These are phyloP conservation scores for Tiphia femorata DNA, from an alignment of 2,888 invertebrate genomes.

Conservation along the genomic window DNA sequence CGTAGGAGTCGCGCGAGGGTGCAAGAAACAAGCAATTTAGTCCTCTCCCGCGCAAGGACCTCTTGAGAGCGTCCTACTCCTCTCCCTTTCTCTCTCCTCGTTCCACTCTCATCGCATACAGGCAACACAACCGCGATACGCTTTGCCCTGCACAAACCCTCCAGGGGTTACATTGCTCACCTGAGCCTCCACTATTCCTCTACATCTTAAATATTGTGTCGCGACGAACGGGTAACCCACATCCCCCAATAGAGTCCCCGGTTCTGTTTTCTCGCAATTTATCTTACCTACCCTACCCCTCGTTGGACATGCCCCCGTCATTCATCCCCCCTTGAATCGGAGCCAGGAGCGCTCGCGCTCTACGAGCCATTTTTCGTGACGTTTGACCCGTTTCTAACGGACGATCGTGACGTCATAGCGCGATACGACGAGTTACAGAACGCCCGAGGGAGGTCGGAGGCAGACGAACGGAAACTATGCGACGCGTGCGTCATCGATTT, in stretches of 20 bases:
- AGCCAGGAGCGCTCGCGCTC: conserved; percentile 36
- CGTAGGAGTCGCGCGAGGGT: conserved; percentile 14
- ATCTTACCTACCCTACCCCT: too few relatives aligned
- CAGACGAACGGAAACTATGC: too few relatives aligned
- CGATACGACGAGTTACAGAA: too few relatives aligned
- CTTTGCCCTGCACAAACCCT: too few relatives aligned
- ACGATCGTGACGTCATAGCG: conserved; percentile 52
- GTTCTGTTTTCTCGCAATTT: neutral
- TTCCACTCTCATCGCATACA: neutral
- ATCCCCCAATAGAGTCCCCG: neutral
- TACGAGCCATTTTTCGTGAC: conserved; percentile 46
- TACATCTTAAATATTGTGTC: neutral
- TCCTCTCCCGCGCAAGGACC: conserved; percentile 34
- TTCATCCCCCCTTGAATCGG: conserved; percentile 48
- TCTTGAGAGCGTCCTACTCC: conserved; percentile 21
- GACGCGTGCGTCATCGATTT: too few relatives aligned
- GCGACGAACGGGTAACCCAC: neutral
- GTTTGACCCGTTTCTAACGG: conserved; percentile 55
- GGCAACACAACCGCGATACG: too few relatives aligned
- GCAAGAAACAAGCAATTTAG: conserved; percentile 41
- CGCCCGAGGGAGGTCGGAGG: too few relatives aligned
- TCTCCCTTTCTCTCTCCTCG: neutral
- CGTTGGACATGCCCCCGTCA: too few relatives aligned
- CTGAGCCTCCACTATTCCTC: too few relatives aligned
- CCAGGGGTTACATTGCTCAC: too few relatives aligned